A percentile compares a stretch with the other conserved stretches of the same genome.
phyloP scores from a whole-genome alignment of 2,797 vertebrate species.

The Sebastes cheni region DNA sequence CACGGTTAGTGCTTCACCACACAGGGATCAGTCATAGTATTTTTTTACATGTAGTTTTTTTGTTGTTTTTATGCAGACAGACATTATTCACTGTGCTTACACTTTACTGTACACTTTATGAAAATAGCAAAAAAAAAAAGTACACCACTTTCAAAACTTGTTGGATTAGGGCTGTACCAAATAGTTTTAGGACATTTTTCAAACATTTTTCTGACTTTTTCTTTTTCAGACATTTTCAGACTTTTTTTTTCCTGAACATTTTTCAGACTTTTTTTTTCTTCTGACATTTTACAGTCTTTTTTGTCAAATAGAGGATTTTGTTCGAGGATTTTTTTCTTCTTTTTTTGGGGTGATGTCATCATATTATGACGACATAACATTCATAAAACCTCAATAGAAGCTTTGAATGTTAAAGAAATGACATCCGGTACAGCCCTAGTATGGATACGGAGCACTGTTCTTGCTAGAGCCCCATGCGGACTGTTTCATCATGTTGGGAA shows the following conservation, averaged over 20 bases:
- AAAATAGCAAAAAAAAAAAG: background rate
- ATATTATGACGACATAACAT: too few relatives aligned
- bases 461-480: background rate
- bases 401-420: background rate
- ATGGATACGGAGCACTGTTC: background rate
- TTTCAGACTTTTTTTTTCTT: too few relatives aligned
- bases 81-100: background rate
- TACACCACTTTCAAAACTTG: background rate
- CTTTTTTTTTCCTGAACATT: too few relatives aligned
- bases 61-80: background rate
- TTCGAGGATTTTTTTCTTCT: too few relatives aligned
- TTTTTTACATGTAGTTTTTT: background rate
- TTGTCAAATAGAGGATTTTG: too few relatives aligned
- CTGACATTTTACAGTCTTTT: too few relatives aligned
- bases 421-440: background rate
- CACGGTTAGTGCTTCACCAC: constrained; percentile 83
- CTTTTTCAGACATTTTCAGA: too few relatives aligned
- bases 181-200: too few relatives aligned
- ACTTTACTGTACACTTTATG: background rate
- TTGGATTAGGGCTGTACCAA: too few relatives aligned
- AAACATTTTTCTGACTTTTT: too few relatives aligned
- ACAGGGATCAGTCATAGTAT: background rate
- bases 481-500: background rate
- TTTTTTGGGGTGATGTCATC: too few relatives aligned
- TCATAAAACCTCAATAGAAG: background rate